Percentiles rank a stretch among this genome's conserved stretches.
Conservation (phyloP, 2,888 invertebrate genomes). For the Mimachlamys varia region DNA sequence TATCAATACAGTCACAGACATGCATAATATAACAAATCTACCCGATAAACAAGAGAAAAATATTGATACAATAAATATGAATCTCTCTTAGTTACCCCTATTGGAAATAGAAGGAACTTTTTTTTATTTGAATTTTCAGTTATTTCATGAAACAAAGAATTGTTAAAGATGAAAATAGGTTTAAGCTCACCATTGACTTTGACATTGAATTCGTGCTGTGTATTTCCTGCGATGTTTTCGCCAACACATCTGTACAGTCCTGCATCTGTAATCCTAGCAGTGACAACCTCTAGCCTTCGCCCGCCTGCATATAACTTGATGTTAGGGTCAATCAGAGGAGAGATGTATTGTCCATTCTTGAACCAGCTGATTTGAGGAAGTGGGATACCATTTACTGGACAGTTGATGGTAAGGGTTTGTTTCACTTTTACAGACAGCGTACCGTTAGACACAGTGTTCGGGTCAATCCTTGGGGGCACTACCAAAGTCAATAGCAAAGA, state of each 20-base stretch:
- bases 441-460: slow-evolving; percentile 59
- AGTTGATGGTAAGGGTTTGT: slow-evolving; percentile 69
- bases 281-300: slow-evolving; percentile 71
- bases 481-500: slow-evolving; percentile 44
- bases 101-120: too few relatives aligned
- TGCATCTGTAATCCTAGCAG: slow-evolving; percentile 69
- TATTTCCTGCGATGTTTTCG: slow-evolving; percentile 77
- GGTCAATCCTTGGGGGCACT: slow-evolving; percentile 75
- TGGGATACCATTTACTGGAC: slow-evolving; percentile 77
- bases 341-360: slow-evolving; percentile 78
- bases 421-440: slow-evolving; percentile 68
- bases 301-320: slow-evolving; percentile 68
- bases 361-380: slow-evolving; percentile 81
- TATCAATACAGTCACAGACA: not conserved
- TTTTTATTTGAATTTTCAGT: too few relatives aligned
- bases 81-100: too few relatives aligned
- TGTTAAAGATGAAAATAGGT: not conserved
- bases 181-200: slow-evolving; percentile 73
- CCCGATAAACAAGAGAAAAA: too few relatives aligned
- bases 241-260: slow-evolving; percentile 80
- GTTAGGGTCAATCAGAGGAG: slow-evolving; percentile 66
- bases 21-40: too few relatives aligned
- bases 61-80: not conserved
- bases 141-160: not conserved
- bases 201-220: slow-evolving; percentile 73